Conservation (phyloP, 2,888 invertebrate species). For the Imbricaverruca yamaguchii region DNA sequence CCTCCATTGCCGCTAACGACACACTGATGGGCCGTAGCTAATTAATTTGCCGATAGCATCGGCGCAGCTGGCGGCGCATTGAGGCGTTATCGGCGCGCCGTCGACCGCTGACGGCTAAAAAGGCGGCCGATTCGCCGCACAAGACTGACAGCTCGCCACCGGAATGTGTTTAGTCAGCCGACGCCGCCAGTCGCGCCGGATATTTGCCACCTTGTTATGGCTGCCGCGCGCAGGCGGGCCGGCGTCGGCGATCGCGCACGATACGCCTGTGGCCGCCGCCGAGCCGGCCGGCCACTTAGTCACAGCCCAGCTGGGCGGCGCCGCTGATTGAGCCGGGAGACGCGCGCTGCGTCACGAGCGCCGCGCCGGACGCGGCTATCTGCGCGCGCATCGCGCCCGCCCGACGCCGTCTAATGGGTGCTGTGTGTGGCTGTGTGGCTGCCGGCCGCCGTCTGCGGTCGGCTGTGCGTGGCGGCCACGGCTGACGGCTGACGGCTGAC, state of each 20-base stretch:
- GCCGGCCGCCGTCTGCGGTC: background rate
- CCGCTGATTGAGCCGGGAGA: background rate
- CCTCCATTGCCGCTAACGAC: slow-evolving; percentile 6
- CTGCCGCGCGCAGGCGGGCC: background rate
- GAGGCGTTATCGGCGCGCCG: background rate
- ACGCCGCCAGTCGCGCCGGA: background rate
- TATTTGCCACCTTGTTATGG: slow-evolving; percentile 18
- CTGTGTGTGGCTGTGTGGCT: background rate
- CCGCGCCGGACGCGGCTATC: background rate
- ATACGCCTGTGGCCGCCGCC: background rate
- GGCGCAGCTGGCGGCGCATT: background rate
- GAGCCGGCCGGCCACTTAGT: background rate
- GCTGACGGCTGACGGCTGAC: too few relatives aligned
- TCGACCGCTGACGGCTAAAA: slow-evolving; percentile 4
- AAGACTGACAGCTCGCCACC: background rate
- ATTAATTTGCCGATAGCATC: slow-evolving; percentile 18
- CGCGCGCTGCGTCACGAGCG: background rate
- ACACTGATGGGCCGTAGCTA: slow-evolving; percentile 7
- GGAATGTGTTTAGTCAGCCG: slow-evolving; percentile 3
- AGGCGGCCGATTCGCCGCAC: slow-evolving; percentile 7
- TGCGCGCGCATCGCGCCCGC: background rate
- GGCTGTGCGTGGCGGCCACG: background rate
- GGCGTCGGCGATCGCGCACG: background rate
- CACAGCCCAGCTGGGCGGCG: background rate
- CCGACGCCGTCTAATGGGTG: background rate